A percentile compares a stretch with the other conserved stretches of the same genome.
These are phyloP conservation scores for Protophormia terraenovae DNA, from an alignment of 2,888 invertebrate genomes.

Conservation along the genomic window DNA sequence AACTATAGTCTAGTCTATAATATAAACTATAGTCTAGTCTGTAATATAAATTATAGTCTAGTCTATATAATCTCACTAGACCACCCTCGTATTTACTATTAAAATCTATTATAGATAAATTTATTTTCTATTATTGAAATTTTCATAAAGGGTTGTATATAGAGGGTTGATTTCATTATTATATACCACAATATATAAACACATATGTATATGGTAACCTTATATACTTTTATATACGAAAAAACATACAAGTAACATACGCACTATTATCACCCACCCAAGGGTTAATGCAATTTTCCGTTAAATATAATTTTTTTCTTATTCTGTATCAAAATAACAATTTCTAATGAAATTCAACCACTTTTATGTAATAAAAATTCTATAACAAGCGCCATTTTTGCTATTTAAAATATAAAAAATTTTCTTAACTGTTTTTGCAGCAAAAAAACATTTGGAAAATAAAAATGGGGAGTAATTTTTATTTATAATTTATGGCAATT, in stretches of 20 bases:
- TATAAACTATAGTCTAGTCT: too few species aligned
- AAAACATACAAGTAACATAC: slow-evolving; percentile 31
- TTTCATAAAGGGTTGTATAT: slow-evolving; percentile 46
- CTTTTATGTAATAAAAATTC: slow-evolving; percentile 38
- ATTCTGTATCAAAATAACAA: slow-evolving; percentile 40
- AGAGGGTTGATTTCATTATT: slow-evolving; percentile 11
- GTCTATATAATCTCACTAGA: neutral
- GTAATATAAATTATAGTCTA: neutral
- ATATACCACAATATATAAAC: neutral
- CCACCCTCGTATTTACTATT: slow-evolving; percentile 42
- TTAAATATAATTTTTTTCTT: slow-evolving; percentile 2
- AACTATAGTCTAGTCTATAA: too few species aligned
- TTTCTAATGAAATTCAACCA: slow-evolving; percentile 62
- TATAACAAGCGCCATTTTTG: slow-evolving; percentile 61
- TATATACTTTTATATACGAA: neutral
- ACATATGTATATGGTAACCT: slow-evolving; percentile 4
- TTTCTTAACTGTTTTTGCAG: slow-evolving; percentile 19
- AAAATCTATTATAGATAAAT: slow-evolving; percentile 18
- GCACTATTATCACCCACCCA: slow-evolving; percentile 58
- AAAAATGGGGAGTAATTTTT: slow-evolving; percentile 59
- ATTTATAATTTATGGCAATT: slow-evolving; percentile 60
- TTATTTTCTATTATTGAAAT: neutral
- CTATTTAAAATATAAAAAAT: neutral
- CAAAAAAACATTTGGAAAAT: slow-evolving; percentile 33
- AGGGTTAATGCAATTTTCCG: slow-evolving; percentile 24